phyloP scores from a whole-genome alignment of 1,140 invertebrate genomes.

The Cotesia typhae region DNA sequence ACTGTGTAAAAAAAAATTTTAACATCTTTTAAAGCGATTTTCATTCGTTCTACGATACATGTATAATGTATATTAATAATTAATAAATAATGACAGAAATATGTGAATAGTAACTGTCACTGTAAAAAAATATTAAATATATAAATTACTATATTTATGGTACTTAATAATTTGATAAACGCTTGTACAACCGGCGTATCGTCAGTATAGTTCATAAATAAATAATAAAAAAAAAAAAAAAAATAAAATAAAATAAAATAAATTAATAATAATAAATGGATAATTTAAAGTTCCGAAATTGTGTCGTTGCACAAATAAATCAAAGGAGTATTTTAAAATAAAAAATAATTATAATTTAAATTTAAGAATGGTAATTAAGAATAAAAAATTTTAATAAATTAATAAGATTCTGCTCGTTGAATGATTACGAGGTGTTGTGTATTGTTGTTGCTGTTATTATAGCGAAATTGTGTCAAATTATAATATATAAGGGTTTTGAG shows the following conservation, averaged over 20 bases:
- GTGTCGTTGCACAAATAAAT: constrained; percentile 12
- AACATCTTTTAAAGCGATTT: constrained; percentile 20
- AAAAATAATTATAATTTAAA: constrained; percentile 1
- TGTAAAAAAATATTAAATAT: not conserved
- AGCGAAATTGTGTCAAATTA: constrained; percentile 63
- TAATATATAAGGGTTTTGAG: constrained; percentile 62
- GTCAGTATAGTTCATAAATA: not conserved
- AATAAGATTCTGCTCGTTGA: not conserved
- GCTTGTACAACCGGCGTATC: constrained; percentile 9
- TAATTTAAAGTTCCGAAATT: not conserved
- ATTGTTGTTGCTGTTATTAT: constrained; percentile 56
- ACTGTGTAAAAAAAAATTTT: constrained; percentile 15
- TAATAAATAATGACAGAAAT: not conserved
- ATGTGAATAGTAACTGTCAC: not conserved
- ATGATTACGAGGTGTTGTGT: constrained; percentile 49
- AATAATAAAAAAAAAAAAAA: not conserved
- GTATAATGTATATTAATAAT: not conserved
- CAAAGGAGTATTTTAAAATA: constrained; percentile 13
- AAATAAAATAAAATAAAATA: not conserved
- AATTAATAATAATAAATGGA: not conserved
- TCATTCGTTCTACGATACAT: constrained; percentile 11
- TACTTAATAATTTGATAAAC: constrained; percentile 9
- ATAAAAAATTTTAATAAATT: constrained; percentile 33
- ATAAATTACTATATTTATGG: not conserved
- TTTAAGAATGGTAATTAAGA: not conserved